Conservation (phyloP, 2,113 vertebrate genomes). For the Prunella fulvescens region DNA sequence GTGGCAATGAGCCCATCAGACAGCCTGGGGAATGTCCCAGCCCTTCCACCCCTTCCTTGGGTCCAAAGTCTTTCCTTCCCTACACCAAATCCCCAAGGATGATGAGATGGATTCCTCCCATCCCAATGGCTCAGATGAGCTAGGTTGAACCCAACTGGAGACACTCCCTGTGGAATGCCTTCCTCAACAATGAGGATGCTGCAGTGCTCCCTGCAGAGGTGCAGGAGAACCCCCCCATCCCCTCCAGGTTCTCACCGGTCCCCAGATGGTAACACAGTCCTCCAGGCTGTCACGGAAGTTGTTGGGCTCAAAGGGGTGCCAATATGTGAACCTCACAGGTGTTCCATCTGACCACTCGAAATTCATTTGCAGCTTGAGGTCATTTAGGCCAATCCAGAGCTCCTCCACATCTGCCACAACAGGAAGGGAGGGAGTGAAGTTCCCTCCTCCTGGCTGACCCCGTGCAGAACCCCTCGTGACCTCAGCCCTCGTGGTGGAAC, state of each 20-base stretch:
- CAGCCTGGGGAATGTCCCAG: not conserved
- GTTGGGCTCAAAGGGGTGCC: constrained; percentile 97
- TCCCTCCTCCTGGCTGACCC: not conserved
- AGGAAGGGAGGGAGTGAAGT: not conserved
- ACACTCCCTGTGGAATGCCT: not conserved
- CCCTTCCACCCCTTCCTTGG: not conserved
- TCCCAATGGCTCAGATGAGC: not conserved
- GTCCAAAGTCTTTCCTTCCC: not conserved
- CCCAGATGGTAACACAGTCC: constrained; percentile 96
- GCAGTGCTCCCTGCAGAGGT: not conserved
- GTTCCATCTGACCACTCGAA: constrained; percentile 96
- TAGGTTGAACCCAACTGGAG: not conserved
- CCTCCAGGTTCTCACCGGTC: constrained; percentile 80
- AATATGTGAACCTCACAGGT: constrained; percentile 90
- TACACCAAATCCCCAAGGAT: not conserved
- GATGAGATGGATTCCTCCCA: not conserved
- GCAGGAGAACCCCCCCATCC: not conserved
- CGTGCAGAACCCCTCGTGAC: not conserved
- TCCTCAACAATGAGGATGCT: not conserved
- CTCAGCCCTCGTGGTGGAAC: fast-evolving
- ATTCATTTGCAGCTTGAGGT: constrained; percentile 93
- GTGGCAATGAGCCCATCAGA: not conserved
- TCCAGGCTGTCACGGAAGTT: constrained; percentile 93
- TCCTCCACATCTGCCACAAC: constrained; percentile 85
- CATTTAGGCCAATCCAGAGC: constrained; percentile 95